Evolutionary conservation across 2,797 vertebrate genomes (phyloP).

Genomic region (Carcharodon carcharias): DNA sequence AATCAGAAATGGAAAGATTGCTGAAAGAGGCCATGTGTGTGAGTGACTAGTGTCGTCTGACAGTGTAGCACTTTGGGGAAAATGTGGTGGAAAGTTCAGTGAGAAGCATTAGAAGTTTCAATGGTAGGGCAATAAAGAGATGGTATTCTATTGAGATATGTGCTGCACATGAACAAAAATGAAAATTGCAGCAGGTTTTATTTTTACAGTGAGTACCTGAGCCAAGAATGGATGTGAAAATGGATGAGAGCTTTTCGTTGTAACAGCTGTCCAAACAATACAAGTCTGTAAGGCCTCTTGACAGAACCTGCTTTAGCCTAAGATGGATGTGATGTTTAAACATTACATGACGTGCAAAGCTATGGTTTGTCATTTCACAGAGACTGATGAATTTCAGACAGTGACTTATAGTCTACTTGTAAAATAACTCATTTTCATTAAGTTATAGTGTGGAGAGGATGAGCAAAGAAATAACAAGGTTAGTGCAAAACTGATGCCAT

Average conservation of each 20-base stretch:
- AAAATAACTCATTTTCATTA: constrained; percentile 12
- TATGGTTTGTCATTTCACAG: background rate
- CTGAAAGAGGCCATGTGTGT: background rate
- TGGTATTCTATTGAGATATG: background rate
- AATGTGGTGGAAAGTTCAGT: background rate
- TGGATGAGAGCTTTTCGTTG: background rate
- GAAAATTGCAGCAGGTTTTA: constrained; percentile 4
- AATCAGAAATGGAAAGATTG: background rate
- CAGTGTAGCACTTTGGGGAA: background rate
- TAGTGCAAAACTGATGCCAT: background rate
- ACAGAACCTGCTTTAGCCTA: background rate
- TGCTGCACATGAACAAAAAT: background rate
- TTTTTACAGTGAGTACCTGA: background rate
- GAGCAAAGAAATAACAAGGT: background rate
- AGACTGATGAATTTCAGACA: background rate
- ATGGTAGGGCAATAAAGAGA: background rate
- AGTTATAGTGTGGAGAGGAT: background rate
- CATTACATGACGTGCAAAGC: background rate
- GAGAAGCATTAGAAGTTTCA: background rate
- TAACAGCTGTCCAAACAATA: constrained; percentile 29
- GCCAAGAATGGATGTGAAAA: background rate
- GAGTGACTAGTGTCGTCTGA: background rate
- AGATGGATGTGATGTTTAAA: constrained; percentile 16
- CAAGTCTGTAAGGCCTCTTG: background rate
- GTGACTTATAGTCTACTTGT: background rate